Conservation (phyloP, 2,888 invertebrate species). For the Acheta domesticus region DNA sequence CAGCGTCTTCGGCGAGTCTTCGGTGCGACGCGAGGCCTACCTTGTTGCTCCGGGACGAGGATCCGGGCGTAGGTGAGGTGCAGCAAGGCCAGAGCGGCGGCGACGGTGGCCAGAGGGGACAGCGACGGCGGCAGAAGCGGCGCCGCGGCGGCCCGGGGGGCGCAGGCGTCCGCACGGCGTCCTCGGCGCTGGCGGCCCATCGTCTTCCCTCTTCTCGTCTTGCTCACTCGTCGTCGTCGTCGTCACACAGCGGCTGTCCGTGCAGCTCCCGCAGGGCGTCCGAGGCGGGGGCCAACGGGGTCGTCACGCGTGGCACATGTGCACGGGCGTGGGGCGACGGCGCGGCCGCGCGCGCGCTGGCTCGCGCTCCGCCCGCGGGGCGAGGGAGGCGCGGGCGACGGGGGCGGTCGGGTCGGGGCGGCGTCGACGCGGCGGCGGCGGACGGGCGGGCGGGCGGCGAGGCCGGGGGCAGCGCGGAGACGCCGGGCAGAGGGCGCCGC, state of each 20-base stretch:
- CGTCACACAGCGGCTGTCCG: too few species aligned
- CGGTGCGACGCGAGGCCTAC: neutral
- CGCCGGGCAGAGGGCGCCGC: neutral
- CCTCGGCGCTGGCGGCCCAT: neutral
- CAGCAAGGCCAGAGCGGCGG: neutral
- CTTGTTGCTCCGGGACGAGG: constrained; percentile 3
- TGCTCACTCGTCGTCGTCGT: neutral
- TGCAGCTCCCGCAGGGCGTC: too few species aligned
- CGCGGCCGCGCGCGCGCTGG: too few species aligned
- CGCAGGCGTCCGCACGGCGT: neutral
- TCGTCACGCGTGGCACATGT: too few species aligned
- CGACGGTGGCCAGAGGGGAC: neutral
- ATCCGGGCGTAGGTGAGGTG: constrained; percentile 1
- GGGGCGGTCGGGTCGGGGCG: too few species aligned
- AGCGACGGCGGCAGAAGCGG: neutral
- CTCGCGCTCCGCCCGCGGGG: too few species aligned
- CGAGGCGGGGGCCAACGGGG: too few species aligned
- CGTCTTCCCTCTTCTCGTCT: neutral
- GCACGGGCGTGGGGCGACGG: too few species aligned
- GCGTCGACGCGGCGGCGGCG: too few species aligned
- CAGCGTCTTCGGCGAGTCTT: too few species aligned
- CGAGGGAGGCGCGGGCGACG: too few species aligned
- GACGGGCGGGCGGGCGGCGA: neutral
- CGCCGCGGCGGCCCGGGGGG: neutral
- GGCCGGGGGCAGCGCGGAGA: neutral